phyloP scores from a whole-genome alignment of 2,888 invertebrate species.

The Eupithecia inturbata region DNA sequence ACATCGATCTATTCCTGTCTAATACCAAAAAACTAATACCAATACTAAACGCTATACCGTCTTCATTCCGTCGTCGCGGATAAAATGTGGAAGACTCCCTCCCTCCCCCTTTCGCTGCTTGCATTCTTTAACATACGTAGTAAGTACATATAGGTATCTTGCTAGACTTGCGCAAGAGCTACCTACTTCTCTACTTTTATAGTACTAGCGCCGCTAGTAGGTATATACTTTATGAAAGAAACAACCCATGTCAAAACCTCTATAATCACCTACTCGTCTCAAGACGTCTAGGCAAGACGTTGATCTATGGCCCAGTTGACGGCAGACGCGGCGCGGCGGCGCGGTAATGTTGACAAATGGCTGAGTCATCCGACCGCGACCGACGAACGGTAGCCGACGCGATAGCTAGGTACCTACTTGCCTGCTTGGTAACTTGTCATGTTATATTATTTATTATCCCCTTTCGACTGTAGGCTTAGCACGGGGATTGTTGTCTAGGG shows the following conservation, averaged over 20 bases:
- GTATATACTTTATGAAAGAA: background rate
- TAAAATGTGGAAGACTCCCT: background rate
- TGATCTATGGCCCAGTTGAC: constrained; percentile 9
- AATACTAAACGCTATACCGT: no score
- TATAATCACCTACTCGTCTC: background rate
- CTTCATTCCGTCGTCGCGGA: no score
- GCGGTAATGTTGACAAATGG: constrained; percentile 16
- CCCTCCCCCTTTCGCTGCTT: no score
- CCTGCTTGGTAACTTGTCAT: background rate
- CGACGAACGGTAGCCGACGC: background rate
- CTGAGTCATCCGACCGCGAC: constrained; percentile 10
- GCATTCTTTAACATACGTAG: no score
- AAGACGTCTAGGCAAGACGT: no score
- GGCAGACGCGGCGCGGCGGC: background rate
- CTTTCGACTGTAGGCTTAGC: no score
- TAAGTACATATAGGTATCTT: no score
- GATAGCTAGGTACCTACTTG: background rate
- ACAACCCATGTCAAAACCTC: background rate
- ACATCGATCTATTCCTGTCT: no score
- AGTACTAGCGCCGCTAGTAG: background rate
- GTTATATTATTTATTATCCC: background rate
- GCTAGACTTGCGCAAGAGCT: no score
- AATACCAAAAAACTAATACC: no score
- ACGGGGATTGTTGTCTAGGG: no score
- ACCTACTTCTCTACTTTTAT: no score